Conservation (phyloP, 2,888 invertebrate species). For the Catocala sponsa region DNA sequence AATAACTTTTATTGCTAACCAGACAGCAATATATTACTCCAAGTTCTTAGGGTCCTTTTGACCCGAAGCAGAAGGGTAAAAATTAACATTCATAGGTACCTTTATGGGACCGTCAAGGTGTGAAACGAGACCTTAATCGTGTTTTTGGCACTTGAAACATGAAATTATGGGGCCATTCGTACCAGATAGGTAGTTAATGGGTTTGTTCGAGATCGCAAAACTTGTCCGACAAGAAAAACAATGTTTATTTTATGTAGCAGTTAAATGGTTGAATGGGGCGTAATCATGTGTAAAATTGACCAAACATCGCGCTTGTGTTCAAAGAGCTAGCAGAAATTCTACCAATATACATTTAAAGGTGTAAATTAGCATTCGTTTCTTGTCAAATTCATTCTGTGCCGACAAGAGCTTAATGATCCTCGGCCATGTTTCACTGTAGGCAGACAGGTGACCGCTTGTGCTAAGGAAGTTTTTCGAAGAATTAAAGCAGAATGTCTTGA, state of each 20-base stretch:
- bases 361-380: no score
- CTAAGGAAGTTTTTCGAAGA: conserved; percentile 93
- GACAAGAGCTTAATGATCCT: conserved; percentile 93
- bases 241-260: conserved; percentile 8
- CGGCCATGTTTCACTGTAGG: conserved; percentile 95
- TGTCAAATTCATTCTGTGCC: conserved; percentile 94
- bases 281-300: conserved; percentile 14
- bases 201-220: conserved; percentile 11
- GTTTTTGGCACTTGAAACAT: conserved; percentile 47
- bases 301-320: not conserved
- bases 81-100: conserved; percentile 64
- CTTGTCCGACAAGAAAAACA: conserved; percentile 3
- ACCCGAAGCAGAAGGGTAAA: conserved; percentile 50
- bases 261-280: conserved; percentile 1
- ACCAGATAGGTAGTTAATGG: conserved; percentile 30
- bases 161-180: conserved; percentile 33
- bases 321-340: not conserved
- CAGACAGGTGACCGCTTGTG: conserved; percentile 95
- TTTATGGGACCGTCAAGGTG: conserved; percentile 65
- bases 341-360: no score
- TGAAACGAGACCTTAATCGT: conserved; percentile 60
- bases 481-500: conserved; percentile 93
- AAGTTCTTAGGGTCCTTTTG: conserved; percentile 52
- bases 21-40: conserved; percentile 61
- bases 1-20: conserved; percentile 64